Percentiles rank a stretch among this genome's conserved stretches.
Evolutionary conservation across 2,113 vertebrate species (phyloP).

Genomic region (Hippocampus zosterae): DNA sequence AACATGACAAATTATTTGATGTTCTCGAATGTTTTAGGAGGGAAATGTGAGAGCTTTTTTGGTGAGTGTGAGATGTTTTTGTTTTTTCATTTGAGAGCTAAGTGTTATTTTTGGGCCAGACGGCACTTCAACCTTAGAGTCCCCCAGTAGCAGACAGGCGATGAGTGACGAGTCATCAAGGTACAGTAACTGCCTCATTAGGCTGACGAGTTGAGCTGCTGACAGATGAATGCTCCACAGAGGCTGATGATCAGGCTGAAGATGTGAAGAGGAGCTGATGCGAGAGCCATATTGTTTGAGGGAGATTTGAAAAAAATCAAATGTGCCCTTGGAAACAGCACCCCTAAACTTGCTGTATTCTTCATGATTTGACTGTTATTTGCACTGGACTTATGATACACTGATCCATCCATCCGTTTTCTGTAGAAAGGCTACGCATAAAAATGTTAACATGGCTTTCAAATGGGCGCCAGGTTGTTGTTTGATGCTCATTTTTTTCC

Average conservation of each 20-base stretch:
- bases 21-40: too few relatives aligned
- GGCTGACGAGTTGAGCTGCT: conserved; percentile 23
- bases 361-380: too few relatives aligned
- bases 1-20: too few relatives aligned
- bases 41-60: too few relatives aligned
- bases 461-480: too few relatives aligned
- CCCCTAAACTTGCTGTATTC: too few relatives aligned
- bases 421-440: too few relatives aligned
- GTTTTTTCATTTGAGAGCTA: background rate
- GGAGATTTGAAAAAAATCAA: background rate
- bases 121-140: background rate
- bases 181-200: conserved; percentile 36
- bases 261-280: conserved; percentile 18
- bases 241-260: conserved; percentile 27
- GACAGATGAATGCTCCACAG: conserved; percentile 11
- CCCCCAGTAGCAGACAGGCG: conserved; percentile 22
- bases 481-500: too few relatives aligned
- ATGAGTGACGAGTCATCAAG: conserved; percentile 42
- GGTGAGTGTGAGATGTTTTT: background rate
- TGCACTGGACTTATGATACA: too few relatives aligned
- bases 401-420: too few relatives aligned
- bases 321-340: too few relatives aligned
- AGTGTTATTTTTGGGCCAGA: background rate
- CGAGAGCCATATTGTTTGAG: conserved; percentile 27
- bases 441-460: too few relatives aligned